A percentile compares a stretch with the other conserved stretches of the same genome.
Evolutionary conservation across 1,140 invertebrate species (phyloP).

Genomic region (Stenopsyche tienmushanensis): DNA sequence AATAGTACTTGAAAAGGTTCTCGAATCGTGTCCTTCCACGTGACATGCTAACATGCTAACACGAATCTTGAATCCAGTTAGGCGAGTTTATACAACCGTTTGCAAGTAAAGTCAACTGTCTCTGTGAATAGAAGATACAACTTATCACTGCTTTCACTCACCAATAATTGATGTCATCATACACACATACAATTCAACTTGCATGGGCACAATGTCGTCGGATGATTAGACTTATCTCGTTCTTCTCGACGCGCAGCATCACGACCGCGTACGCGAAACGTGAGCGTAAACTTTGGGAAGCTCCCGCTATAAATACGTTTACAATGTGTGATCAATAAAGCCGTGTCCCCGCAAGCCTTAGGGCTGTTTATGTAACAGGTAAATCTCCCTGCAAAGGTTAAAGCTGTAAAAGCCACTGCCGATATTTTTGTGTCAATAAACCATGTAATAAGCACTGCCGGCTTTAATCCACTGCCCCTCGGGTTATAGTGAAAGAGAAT

Average conservation of each 20-base stretch:
- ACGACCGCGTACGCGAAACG: no score
- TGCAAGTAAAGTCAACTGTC: background rate
- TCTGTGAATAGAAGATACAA: background rate
- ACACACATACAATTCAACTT: background rate
- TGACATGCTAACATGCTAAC: conserved; percentile 28
- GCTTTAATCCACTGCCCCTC: conserved; percentile 4
- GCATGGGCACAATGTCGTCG: no score
- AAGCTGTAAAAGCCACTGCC: background rate
- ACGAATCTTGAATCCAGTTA: conserved; percentile 23
- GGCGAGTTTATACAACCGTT: conserved; percentile 14
- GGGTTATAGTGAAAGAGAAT: background rate
- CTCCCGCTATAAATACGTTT: no score
- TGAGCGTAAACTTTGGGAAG: no score
- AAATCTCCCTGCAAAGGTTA: background rate
- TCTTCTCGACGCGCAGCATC: no score
- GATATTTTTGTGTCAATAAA: conserved; percentile 11
- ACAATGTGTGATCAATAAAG: background rate
- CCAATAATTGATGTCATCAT: background rate
- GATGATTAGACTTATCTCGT: background rate
- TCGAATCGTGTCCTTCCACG: background rate
- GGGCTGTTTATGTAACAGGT: background rate
- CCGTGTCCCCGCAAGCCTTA: background rate
- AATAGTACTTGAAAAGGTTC: no score
- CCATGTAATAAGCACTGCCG: conserved; percentile 6
- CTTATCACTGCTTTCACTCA: conserved; percentile 15